phyloP scores from a whole-genome alignment of 2,797 vertebrate genomes.

The Sylvia borin region DNA sequence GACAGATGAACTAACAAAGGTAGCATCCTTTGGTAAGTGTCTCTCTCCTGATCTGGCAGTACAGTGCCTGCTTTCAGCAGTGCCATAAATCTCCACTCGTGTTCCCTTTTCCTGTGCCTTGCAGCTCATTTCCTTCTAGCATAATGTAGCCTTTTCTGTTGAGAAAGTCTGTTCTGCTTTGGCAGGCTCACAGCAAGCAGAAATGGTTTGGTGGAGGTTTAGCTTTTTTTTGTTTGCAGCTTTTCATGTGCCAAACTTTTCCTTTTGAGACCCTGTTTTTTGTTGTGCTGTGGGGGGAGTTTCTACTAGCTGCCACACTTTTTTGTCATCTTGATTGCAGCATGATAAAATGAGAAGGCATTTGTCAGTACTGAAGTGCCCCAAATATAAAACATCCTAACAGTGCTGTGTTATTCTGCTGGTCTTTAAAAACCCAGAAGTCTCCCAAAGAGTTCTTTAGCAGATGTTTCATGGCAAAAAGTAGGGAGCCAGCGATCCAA shows the following conservation, averaged over 20 bases:
- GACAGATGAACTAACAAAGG: slow-evolving; percentile 4
- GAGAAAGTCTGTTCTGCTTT: slow-evolving; percentile 64
- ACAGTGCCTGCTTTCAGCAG: slow-evolving; percentile 60
- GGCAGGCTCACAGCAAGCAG: slow-evolving; percentile 62
- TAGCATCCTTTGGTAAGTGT: slow-evolving; percentile 38
- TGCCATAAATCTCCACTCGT: slow-evolving; percentile 66
- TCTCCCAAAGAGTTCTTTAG: slow-evolving; percentile 15
- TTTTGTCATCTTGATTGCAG: slow-evolving; percentile 57
- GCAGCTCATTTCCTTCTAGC: slow-evolving; percentile 68
- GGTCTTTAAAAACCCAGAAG: slow-evolving; percentile 12
- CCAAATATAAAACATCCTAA: slow-evolving; percentile 29
- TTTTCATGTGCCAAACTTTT: slow-evolving; percentile 54
- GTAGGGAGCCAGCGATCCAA: neutral
- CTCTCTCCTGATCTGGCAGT: slow-evolving; percentile 48
- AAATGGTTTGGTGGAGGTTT: slow-evolving; percentile 64
- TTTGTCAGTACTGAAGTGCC: slow-evolving; percentile 25
- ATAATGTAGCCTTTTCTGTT: slow-evolving; percentile 70
- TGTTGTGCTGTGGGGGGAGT: slow-evolving; percentile 3
- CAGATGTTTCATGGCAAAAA: neutral
- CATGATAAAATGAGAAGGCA: slow-evolving; percentile 41
- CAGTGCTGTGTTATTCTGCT: neutral
- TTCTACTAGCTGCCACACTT: slow-evolving; percentile 49
- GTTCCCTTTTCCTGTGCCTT: slow-evolving; percentile 70
- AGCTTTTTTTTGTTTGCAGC: slow-evolving; percentile 62
- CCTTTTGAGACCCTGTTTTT: slow-evolving; percentile 49